A percentile compares a stretch with the other conserved stretches of the same genome.
These are phyloP conservation scores for Diceros bicornis DNA, from an alignment of 2,797 vertebrate genomes.

Conservation along the genomic window DNA sequence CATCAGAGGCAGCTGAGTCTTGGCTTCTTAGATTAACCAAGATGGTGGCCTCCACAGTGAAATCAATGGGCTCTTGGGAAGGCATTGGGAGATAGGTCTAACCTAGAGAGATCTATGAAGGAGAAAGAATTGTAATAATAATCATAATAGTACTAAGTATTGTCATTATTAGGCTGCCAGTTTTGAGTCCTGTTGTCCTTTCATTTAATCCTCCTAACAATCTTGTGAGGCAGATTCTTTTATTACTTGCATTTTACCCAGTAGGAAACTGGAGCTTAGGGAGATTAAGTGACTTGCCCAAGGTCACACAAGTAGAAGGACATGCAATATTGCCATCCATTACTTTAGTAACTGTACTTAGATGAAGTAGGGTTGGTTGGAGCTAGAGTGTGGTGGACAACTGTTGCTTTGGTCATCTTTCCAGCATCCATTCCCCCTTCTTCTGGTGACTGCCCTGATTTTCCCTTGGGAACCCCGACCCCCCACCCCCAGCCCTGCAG, in stretches of 20 bases:
- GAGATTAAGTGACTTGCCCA: neutral
- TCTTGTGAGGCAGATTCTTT: neutral
- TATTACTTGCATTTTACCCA: neutral
- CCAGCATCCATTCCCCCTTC: neutral
- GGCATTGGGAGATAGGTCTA: neutral
- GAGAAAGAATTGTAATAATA: neutral
- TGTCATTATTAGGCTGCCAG: neutral
- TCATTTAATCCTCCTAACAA: neutral
- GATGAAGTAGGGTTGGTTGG: neutral
- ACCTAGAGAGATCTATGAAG: neutral
- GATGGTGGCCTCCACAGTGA: neutral
- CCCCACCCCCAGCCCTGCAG: no score
- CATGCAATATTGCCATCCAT: neutral
- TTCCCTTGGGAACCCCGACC: neutral
- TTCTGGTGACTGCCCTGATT: neutral
- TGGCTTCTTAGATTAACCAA: slow-evolving; percentile 8
- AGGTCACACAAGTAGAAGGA: neutral
- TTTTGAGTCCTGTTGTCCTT: neutral
- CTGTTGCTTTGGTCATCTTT: neutral
- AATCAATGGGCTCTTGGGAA: neutral
- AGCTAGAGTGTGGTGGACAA: neutral
- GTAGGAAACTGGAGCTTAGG: neutral
- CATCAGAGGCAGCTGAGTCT: neutral
- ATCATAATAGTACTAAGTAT: neutral
- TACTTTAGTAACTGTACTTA: neutral